These are phyloP conservation scores for Dorcus parallelipipedus DNA, from an alignment of 2,888 invertebrate genomes.

Conservation along the genomic window DNA sequence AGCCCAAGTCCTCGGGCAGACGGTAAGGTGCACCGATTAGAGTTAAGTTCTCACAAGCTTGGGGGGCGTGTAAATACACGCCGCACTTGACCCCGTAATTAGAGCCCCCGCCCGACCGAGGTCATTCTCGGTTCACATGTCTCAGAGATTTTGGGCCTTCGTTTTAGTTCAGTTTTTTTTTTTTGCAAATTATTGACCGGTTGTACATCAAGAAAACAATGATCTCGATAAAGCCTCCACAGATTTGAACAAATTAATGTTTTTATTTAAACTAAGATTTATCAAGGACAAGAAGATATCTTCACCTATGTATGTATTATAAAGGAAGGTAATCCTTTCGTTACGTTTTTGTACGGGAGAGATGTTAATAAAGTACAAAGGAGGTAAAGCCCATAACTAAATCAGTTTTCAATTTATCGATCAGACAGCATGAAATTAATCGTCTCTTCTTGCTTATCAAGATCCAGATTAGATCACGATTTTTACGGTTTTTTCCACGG, in stretches of 20 bases:
- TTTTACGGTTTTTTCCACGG: constrained; percentile 19
- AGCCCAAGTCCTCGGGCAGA: constrained; percentile 31
- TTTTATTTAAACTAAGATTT: no score
- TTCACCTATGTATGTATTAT: no score
- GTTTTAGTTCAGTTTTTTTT: not conserved
- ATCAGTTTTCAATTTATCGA: constrained; percentile 14
- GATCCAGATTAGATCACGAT: constrained; percentile 19
- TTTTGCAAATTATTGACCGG: no score
- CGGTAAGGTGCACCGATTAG: constrained; percentile 34
- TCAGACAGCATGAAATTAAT: constrained; percentile 28
- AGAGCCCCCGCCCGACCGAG: constrained; percentile 39
- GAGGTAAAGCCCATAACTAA: constrained; percentile 5
- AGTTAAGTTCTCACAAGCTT: constrained; percentile 39
- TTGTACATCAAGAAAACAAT: no score
- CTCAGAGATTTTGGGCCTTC: constrained; percentile 14
- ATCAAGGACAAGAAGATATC: no score
- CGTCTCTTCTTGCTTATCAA: constrained; percentile 22
- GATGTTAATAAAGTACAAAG: not conserved
- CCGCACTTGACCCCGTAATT: constrained; percentile 45
- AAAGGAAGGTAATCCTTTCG: no score
- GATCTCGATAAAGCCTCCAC: no score
- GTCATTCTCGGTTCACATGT: constrained; percentile 34
- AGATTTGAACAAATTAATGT: no score
- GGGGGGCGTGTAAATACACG: constrained; percentile 43
- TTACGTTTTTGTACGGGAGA: no score